Conservation (phyloP, 2,888 invertebrate species). For the Erebia ligea region DNA sequence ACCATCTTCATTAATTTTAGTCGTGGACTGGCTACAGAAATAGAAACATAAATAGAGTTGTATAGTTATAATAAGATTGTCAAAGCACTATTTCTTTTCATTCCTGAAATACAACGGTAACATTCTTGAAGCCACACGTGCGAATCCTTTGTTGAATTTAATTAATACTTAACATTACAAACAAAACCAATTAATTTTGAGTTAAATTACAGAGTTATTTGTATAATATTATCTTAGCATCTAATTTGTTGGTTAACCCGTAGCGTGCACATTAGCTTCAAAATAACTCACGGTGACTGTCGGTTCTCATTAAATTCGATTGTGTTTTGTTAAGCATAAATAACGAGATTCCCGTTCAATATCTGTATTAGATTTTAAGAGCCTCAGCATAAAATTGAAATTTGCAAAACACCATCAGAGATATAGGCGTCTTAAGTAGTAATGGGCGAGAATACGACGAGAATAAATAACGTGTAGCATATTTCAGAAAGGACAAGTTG, state of each 20-base stretch:
- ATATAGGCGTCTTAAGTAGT: slow-evolving; percentile 51
- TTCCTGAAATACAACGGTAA: too few species aligned
- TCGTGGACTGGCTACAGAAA: too few species aligned
- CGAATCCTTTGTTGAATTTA: neutral
- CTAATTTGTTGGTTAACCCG: slow-evolving; percentile 62
- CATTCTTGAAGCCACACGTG: neutral
- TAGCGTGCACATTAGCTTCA: slow-evolving; percentile 60
- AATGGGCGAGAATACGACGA: slow-evolving; percentile 57
- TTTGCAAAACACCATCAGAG: slow-evolving; percentile 37
- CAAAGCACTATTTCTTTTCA: too few species aligned
- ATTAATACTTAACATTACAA: neutral
- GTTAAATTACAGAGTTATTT: slow-evolving; percentile 11
- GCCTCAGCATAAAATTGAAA: slow-evolving; percentile 49
- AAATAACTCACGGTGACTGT: slow-evolving; percentile 63
- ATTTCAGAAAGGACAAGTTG: slow-evolving; percentile 81
- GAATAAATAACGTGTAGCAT: slow-evolving; percentile 59
- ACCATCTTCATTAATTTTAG: too few species aligned
- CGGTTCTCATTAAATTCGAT: slow-evolving; percentile 64
- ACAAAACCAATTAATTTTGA: slow-evolving; percentile 6
- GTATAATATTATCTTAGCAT: slow-evolving; percentile 19
- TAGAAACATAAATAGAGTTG: too few species aligned
- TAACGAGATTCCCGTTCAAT: slow-evolving; percentile 28
- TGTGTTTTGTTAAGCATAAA: slow-evolving; percentile 49
- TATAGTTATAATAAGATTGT: too few species aligned
- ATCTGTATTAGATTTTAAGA: slow-evolving; percentile 45